Evolutionary conservation across 2,113 vertebrate species (phyloP).

Genomic region (Theristicus caerulescens): DNA sequence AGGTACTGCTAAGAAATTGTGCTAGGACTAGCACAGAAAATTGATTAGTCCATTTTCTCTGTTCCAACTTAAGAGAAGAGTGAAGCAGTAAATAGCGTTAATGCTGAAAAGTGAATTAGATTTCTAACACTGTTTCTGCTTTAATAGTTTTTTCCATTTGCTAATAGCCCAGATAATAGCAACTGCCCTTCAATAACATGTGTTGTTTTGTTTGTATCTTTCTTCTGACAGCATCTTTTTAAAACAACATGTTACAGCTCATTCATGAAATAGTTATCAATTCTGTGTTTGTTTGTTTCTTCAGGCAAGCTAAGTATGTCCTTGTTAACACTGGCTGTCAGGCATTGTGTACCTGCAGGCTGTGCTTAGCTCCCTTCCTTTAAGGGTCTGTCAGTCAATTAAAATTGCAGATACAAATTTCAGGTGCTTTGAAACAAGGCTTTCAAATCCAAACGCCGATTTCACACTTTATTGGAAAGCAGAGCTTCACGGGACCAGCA

Average conservation of each 20-base stretch:
- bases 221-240: constrained; percentile 57
- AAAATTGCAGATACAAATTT: constrained; percentile 13
- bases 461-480: background rate
- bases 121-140: constrained; percentile 51
- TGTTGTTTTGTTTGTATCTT: constrained; percentile 43
- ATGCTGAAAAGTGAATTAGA: constrained; percentile 55
- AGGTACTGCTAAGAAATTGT: background rate
- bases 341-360: constrained; percentile 48
- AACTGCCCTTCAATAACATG: constrained; percentile 43
- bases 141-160: constrained; percentile 65
- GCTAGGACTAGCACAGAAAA: constrained; percentile 9
- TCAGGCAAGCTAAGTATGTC: constrained; percentile 41
- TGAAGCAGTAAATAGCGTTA: constrained; percentile 38
- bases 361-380: constrained; percentile 4
- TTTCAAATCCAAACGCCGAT: background rate
- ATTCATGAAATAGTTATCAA: constrained; percentile 62
- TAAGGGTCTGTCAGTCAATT: constrained; percentile 9
- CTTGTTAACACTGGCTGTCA: constrained; percentile 38
- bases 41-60: constrained; percentile 33
- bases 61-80: background rate
- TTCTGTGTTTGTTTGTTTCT: constrained; percentile 61
- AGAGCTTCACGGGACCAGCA: fast-evolving
- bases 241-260: constrained; percentile 51
- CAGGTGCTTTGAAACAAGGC: background rate
- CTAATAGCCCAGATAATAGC: constrained; percentile 64